Percentiles rank a stretch among this genome's conserved stretches.
Evolutionary conservation across 2,113 vertebrate species (phyloP).

Genomic region (Xiphophorus couchianus): DNA sequence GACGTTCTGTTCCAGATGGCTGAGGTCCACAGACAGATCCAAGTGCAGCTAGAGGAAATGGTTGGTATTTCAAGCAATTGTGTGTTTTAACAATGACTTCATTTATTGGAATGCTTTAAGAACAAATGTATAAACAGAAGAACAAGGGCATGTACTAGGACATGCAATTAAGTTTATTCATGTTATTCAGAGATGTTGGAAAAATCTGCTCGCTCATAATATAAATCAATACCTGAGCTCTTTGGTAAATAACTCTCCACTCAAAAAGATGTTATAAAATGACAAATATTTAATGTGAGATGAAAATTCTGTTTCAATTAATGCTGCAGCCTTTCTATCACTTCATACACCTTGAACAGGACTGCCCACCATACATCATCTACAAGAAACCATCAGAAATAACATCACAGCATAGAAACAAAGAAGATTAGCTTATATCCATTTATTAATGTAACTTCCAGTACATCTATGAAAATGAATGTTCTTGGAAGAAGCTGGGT

Average conservation of each 20-base stretch:
- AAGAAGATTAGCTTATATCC: no score
- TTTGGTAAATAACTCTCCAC: background rate
- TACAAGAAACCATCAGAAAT: no score
- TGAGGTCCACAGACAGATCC: conserved; percentile 98
- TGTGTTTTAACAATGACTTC: background rate
- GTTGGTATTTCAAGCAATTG: conserved; percentile 81
- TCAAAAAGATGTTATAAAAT: background rate
- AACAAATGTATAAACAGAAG: background rate
- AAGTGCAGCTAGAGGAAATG: conserved; percentile 98
- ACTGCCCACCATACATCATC: no score
- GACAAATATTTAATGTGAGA: background rate
- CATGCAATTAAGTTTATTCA: background rate
- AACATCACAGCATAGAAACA: no score
- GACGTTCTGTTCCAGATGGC: conserved; percentile 99
- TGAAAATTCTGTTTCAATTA: background rate
- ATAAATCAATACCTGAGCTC: conserved; percentile 15
- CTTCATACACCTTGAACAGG: no score
- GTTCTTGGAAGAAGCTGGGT: no score
- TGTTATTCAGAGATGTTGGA: background rate
- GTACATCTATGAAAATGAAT: no score
- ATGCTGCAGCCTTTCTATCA: no score
- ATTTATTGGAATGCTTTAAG: conserved; percentile 3
- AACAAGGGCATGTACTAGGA: background rate
- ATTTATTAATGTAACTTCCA: no score
- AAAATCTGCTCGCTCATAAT: conserved; percentile 1